Conservation (phyloP, 2,797 vertebrate species). For the Atherinosoma microstoma region DNA sequence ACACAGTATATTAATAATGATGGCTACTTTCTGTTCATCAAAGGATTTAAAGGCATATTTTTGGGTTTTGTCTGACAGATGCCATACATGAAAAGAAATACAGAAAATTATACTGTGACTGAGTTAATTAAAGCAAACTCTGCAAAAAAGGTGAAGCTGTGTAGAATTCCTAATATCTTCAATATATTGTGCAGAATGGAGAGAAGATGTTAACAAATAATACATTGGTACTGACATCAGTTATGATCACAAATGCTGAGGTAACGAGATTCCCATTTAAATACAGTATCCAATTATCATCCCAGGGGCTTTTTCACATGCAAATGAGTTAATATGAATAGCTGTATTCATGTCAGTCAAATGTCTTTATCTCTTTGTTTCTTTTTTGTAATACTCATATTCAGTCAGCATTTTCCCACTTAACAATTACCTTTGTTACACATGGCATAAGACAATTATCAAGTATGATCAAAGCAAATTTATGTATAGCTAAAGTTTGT, state of each 20-base stretch:
- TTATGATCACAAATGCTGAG: slow-evolving; percentile 10
- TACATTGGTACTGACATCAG: slow-evolving; percentile 16
- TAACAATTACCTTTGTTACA: neutral
- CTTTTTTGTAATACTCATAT: slow-evolving; percentile 6
- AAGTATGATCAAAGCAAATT: neutral
- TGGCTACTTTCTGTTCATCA: slow-evolving; percentile 4
- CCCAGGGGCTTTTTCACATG: slow-evolving; percentile 36
- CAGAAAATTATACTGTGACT: neutral
- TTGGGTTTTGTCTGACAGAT: slow-evolving; percentile 11
- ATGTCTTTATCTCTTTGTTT: slow-evolving; percentile 18
- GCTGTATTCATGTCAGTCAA: slow-evolving; percentile 18
- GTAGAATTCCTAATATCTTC: neutral
- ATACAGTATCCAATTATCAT: slow-evolving; percentile 37
- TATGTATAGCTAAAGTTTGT: neutral
- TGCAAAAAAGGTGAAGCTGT: neutral
- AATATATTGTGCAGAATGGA: slow-evolving; percentile 7
- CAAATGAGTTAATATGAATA: slow-evolving; percentile 43
- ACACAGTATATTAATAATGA: neutral
- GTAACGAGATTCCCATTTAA: slow-evolving; percentile 35
- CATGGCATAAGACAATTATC: slow-evolving; percentile 5
- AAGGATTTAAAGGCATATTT: neutral
- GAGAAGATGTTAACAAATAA: slow-evolving; percentile 17
- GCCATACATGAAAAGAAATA: neutral
- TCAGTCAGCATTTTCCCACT: slow-evolving; percentile 8
- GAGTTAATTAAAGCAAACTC: no score